A percentile compares a stretch with the other conserved stretches of the same genome.
Conservation (phyloP, 2,888 invertebrate species). For the Nipponacmea schrenckii region DNA sequence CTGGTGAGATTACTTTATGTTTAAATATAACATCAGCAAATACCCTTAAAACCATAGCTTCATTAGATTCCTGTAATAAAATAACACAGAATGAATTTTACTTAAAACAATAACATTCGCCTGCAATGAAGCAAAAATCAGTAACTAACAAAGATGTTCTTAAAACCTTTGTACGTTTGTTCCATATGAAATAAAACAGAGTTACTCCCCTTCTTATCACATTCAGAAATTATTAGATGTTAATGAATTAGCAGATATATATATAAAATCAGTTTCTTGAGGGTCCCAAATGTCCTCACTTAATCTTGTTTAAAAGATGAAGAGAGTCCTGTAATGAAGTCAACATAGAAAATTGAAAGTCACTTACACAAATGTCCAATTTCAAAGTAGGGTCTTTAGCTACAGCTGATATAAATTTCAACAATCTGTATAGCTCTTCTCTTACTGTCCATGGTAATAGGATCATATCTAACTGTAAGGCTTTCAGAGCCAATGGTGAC, state of each 20-base stretch:
- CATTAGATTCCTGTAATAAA: constrained; percentile 52
- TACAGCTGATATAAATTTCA: constrained; percentile 59
- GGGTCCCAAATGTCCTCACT: too few relatives aligned
- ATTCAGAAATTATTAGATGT: too few relatives aligned
- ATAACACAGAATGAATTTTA: too few relatives aligned
- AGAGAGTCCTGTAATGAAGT: too few relatives aligned
- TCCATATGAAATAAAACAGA: neutral
- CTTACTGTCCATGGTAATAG: constrained; percentile 51
- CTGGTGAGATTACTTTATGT: constrained; percentile 56
- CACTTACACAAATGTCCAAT: constrained; percentile 49
- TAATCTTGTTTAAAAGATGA: too few relatives aligned
- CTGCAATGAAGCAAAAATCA: too few relatives aligned
- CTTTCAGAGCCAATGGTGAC: constrained; percentile 47
- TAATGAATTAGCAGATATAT: too few relatives aligned
- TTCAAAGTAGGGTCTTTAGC: constrained; percentile 43
- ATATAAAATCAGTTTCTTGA: too few relatives aligned
- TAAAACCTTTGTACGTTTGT: neutral
- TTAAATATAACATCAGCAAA: constrained; percentile 56
- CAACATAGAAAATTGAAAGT: neutral
- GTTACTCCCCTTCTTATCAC: too few relatives aligned
- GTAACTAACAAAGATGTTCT: too few relatives aligned
- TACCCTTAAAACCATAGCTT: constrained; percentile 44
- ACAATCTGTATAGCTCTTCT: constrained; percentile 59
- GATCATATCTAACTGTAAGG: constrained; percentile 60
- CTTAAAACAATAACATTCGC: too few relatives aligned